phyloP scores from a whole-genome alignment of 37 sponge, comb jelly and placozoan species.

The Tethya wilhelma region DNA sequence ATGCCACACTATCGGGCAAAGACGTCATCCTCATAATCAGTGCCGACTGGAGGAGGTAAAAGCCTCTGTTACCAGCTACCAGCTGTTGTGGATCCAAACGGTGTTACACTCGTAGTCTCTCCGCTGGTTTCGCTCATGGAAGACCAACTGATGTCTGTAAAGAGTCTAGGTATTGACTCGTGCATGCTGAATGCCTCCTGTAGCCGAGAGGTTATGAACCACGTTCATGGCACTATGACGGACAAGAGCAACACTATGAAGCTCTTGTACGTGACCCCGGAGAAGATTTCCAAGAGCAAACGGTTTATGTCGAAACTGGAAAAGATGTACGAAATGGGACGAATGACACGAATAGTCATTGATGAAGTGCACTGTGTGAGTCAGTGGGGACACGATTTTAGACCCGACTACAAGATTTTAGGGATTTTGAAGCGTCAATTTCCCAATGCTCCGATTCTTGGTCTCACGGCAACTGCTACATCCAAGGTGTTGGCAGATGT shows the following conservation, averaged over 20 bases:
- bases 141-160: conserved; percentile 85
- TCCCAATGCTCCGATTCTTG: conserved; percentile 83
- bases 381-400: conserved; percentile 99
- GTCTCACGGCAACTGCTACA: conserved; percentile 97
- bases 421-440: conserved; percentile 88
- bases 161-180: conserved; percentile 61
- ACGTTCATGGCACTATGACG: conserved; percentile 56
- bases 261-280: conserved; percentile 94
- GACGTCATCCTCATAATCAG: conserved; percentile 92
- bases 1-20: conserved; percentile 70
- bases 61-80: conserved; percentile 98
- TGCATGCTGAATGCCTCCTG: conserved; percentile 66
- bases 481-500: conserved; percentile 74
- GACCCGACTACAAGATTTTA: conserved; percentile 95
- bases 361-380: conserved; percentile 98
- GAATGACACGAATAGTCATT: conserved; percentile 84
- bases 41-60: conserved; percentile 99
- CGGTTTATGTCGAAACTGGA: conserved; percentile 86
- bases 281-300: conserved; percentile 89
- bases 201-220: conserved; percentile 53
- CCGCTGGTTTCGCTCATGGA: conserved; percentile 96
- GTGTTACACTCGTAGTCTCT: conserved; percentile 92
- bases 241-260: conserved; percentile 55
- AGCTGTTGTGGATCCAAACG: conserved; percentile 61
- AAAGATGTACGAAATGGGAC: conserved; percentile 76